Base-by-base conservation (phyloP, 1,140 invertebrate genomes). In the Sycobia sp. region DNA sequence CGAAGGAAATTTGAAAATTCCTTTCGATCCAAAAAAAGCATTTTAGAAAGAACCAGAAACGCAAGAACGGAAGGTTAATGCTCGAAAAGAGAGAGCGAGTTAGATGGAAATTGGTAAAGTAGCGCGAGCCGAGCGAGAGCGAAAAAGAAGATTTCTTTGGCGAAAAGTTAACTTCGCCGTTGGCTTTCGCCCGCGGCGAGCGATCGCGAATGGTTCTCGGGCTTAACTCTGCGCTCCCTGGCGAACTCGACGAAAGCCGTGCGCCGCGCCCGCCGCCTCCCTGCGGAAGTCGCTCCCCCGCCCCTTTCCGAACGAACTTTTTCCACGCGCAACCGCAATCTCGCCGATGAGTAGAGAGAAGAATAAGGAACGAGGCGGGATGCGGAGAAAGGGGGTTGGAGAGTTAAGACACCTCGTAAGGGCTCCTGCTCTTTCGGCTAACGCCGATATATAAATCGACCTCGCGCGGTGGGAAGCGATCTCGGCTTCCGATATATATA, bases 361-460 rank as follows among this genome's bases (percentile, higher is more conserved):
- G 32, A 5, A 18, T 2, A 44, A 18, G 25, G 23, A 43, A 56
- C 41, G 18, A 13, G 11, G 3, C 14, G 14, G 18, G 20, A 14
- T n/a, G n/a, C n/a, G n/a, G n/a, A n/a, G n/a, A n/a, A n/a, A n/a
- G n/a, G n/a, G n/a, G n/a, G n/a, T 38, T 43, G 43, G 3, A n/a
- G n/a, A 34, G 5, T 22, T 16, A 46, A 58, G 43, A 38, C 16
- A 7, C 5, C 34, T 41, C 36, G 20, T 23, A 51, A 38, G 76
- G 73, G 47, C 14, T 14, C 14, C 47, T n/a, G n/a, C n/a, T 47
- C 22, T 49, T 76, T 78, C 73, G 76, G 67, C 69, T 69, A 71
- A 69, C 71, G 76, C 71, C 77, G 76, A 80, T 80, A 81, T n/a
- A n/a, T 80, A 81, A 79, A 81, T 81, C 79, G 77, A 76, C 73